A percentile compares a stretch with the other conserved stretches of the same genome.
Conservation (phyloP, 2,113 vertebrate species). For the Platycercus adscitus region DNA sequence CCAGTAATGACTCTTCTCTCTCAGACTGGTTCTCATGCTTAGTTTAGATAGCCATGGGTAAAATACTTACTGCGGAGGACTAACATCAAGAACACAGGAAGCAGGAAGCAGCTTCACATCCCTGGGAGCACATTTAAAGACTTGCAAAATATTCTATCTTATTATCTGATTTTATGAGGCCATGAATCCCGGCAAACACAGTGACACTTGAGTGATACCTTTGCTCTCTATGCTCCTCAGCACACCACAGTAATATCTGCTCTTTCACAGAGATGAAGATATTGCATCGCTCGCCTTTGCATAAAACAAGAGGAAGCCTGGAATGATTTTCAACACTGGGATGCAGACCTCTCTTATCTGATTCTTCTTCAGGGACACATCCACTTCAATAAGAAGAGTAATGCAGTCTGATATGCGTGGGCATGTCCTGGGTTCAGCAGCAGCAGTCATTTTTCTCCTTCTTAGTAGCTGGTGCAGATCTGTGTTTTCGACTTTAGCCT, state of each 20-base stretch:
- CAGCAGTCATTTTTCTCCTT: neutral
- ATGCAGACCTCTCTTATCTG: neutral
- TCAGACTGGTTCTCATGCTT: neutral
- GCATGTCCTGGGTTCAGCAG: neutral
- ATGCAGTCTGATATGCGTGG: neutral
- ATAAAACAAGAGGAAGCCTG: neutral
- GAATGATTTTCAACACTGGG: neutral
- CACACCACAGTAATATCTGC: neutral
- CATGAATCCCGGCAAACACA: neutral
- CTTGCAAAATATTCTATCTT: neutral
- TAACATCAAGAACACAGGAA: neutral
- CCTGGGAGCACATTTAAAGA: neutral
- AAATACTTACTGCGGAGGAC: slow-evolving; percentile 18
- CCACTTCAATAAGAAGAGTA: neutral
- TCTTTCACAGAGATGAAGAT: neutral
- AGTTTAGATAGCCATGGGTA: neutral
- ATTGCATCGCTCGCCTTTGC: neutral
- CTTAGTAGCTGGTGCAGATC: neutral
- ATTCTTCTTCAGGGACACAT: neutral
- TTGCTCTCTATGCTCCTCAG: neutral
- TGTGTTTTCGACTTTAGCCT: neutral
- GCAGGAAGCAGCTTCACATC: neutral
- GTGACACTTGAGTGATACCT: neutral
- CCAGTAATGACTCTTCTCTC: neutral
- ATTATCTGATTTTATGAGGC: neutral